Evolutionary conservation across 2,888 invertebrate genomes (phyloP).

Genomic region (Vanessa cardui): DNA sequence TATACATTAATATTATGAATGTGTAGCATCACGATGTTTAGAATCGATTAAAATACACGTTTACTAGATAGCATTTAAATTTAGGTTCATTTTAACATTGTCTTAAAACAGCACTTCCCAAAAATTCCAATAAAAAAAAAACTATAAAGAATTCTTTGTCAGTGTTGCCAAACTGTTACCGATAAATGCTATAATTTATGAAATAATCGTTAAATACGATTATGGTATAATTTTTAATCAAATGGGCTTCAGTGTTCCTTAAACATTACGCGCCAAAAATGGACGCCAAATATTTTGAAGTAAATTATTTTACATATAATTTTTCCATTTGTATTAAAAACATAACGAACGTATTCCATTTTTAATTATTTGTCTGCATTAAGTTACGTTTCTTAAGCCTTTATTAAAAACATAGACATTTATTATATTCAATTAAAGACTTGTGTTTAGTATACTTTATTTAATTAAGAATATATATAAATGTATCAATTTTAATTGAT

Average conservation of each 20-base stretch:
- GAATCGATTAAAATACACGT: neutral
- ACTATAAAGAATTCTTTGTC: neutral
- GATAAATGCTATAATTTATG: neutral
- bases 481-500: too few relatives aligned
- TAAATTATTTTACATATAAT: neutral
- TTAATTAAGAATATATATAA: too few relatives aligned
- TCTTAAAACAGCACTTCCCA: neutral
- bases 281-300: conserved; percentile 22
- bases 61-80: neutral
- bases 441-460: too few relatives aligned
- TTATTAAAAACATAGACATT: too few relatives aligned
- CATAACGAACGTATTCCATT: neutral
- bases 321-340: neutral
- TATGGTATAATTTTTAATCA: neutral
- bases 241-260: neutral
- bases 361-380: neutral
- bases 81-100: neutral
- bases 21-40: conserved; percentile 19
- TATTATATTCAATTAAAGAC: too few relatives aligned
- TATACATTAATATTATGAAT: conserved; percentile 28
- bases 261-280: conserved; percentile 6
- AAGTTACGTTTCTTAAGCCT: too few relatives aligned
- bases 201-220: neutral
- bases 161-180: conserved; percentile 10
- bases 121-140: neutral